These are phyloP conservation scores for Brachionus rotundiformis DNA, from an alignment of 1,140 invertebrate species.

Conservation along the genomic window DNA sequence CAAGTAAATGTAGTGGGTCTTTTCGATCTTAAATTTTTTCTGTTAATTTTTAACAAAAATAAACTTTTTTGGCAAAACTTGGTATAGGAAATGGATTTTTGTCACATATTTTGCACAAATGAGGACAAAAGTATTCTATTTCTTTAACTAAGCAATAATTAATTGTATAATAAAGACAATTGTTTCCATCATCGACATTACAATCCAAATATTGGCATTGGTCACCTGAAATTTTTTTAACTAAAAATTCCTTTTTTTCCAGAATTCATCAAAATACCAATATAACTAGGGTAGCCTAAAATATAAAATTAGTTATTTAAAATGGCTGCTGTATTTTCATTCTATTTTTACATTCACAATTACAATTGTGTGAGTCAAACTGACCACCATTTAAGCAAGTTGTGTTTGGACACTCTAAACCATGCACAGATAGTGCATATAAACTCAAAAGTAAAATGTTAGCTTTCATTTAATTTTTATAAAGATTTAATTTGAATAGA, in stretches of 20 bases:
- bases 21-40: not conserved
- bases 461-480: not conserved
- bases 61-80: not conserved
- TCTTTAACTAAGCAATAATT: not conserved
- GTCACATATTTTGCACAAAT: not conserved
- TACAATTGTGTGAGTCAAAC: not conserved
- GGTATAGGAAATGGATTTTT: not conserved
- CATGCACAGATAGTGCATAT: not conserved
- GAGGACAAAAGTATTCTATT: not conserved
- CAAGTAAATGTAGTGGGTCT: conserved; percentile 12
- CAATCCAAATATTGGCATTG: not conserved
- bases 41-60: not conserved
- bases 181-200: not conserved
- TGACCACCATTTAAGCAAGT: not conserved
- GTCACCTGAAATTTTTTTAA: not conserved
- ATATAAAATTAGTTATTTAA: no score
- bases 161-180: not conserved
- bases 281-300: not conserved
- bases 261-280: not conserved
- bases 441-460: not conserved
- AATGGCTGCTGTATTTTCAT: no score
- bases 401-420: not conserved
- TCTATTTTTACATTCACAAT: not conserved
- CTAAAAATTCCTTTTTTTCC: not conserved
- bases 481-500: no score